Conservation (phyloP, 2,888 invertebrate species). For the Thysanoteuthis rhombus region DNA sequence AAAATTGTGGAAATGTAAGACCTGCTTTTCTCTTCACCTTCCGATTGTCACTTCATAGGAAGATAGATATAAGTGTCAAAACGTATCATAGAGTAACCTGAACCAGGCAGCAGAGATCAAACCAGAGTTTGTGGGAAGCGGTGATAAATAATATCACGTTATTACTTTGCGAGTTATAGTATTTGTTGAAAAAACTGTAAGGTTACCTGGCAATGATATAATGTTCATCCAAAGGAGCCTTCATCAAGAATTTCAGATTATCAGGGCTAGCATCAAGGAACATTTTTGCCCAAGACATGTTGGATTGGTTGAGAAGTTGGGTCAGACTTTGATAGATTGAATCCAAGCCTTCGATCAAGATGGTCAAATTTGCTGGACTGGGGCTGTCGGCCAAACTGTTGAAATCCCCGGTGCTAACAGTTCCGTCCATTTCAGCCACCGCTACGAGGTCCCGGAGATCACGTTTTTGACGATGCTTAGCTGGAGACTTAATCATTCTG, state of each 20-base stretch:
- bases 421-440: neutral
- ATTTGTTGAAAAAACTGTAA: neutral
- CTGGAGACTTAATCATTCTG: neutral
- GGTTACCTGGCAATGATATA: neutral
- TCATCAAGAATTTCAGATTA: neutral
- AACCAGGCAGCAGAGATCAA: too few species aligned
- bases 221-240: neutral
- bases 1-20: too few species aligned
- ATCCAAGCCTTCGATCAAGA: neutral
- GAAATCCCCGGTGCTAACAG: rapidly evolving
- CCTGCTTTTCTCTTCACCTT: too few species aligned
- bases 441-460: neutral
- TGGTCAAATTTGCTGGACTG: neutral
- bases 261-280: neutral
- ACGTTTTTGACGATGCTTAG: neutral
- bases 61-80: too few species aligned
- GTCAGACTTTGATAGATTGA: neutral
- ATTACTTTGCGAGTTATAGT: too few species aligned
- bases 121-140: too few species aligned
- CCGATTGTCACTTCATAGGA: too few species aligned
- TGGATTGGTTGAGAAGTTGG: neutral
- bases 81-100: too few species aligned
- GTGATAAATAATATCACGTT: too few species aligned
- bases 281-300: neutral
- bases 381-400: neutral